Evolutionary conservation across 2,797 vertebrate species (phyloP).

Genomic region (Xiphorhynchus erythropygius): DNA sequence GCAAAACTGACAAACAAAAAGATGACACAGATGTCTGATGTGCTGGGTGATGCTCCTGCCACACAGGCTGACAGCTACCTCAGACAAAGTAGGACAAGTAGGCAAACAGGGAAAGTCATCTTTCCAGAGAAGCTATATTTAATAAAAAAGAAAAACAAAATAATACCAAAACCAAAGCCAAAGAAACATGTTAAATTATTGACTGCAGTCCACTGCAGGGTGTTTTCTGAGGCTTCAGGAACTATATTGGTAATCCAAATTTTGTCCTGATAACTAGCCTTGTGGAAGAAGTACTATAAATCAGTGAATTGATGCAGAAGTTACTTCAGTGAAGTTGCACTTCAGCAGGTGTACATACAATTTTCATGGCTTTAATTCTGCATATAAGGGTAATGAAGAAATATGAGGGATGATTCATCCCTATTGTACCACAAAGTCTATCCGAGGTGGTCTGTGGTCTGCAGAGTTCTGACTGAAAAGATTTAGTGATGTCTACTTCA

Average conservation of each 20-base stretch:
- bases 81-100: background rate
- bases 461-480: background rate
- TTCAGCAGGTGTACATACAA: background rate
- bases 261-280: background rate
- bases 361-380: background rate
- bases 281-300: background rate
- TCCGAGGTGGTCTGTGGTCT: background rate
- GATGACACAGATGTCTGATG: background rate
- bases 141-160: background rate
- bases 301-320: background rate
- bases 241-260: accelerated
- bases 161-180: too few relatives aligned
- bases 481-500: background rate
- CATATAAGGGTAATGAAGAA: background rate
- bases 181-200: background rate
- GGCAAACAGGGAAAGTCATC: background rate
- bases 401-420: background rate
- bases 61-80: background rate
- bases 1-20: background rate
- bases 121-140: background rate
- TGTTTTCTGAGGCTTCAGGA: background rate
- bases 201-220: background rate
- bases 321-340: background rate
- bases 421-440: background rate
- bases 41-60: background rate